phyloP scores from a whole-genome alignment of 2,888 invertebrate species.

The Theretra japonica region DNA sequence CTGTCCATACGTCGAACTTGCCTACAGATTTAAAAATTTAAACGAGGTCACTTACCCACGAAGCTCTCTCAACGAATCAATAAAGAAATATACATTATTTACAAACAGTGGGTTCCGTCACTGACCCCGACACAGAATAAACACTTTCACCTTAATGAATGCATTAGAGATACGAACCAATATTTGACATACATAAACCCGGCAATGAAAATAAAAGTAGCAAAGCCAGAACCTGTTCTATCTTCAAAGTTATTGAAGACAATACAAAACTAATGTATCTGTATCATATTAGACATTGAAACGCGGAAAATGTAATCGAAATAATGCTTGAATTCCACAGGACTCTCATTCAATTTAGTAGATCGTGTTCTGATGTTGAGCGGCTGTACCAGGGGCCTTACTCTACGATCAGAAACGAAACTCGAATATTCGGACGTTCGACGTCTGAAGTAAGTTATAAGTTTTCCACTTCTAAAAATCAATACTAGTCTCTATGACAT shows the following conservation, averaged over 20 bases:
- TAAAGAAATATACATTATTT: slow-evolving; percentile 15
- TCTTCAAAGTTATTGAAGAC: neutral
- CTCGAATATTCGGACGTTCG: too few species aligned
- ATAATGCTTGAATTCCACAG: neutral
- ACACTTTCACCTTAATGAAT: slow-evolving; percentile 25
- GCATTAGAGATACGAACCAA: slow-evolving; percentile 5
- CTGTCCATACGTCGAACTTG: neutral
- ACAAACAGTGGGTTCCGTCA: neutral
- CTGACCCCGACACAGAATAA: neutral
- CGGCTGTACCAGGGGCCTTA: too few species aligned
- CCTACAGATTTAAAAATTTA: neutral
- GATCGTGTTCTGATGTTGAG: neutral
- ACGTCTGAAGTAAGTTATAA: too few species aligned
- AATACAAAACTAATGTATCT: too few species aligned
- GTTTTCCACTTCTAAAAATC: too few species aligned
- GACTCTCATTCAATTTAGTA: slow-evolving; percentile 16
- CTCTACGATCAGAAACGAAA: too few species aligned
- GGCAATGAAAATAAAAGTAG: slow-evolving; percentile 14
- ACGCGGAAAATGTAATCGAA: neutral
- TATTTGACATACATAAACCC: slow-evolving; percentile 16
- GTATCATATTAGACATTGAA: neutral
- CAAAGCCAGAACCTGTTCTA: neutral
- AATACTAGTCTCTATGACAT: too few species aligned
- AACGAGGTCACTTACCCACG: slow-evolving; percentile 15
- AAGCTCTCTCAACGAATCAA: slow-evolving; percentile 1